Base-by-base conservation (phyloP, 2,797 vertebrate species). In the Siniperca scherzeri region DNA sequence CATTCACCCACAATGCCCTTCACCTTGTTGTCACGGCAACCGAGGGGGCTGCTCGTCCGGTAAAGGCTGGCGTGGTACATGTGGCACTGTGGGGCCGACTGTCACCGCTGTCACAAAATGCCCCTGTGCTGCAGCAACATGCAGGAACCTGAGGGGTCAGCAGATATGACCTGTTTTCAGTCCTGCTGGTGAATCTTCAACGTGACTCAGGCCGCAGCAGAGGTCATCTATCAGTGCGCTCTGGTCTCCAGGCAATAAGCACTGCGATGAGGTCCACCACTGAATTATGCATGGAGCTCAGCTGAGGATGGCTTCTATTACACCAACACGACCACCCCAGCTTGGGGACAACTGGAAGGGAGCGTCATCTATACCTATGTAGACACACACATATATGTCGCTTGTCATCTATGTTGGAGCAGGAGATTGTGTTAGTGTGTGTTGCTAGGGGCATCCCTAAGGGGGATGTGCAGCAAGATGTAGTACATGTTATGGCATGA, bases 241-340 rank as follows among this genome's bases (percentile, higher is more conserved):
- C 56, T 0, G 7, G 85, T 90, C 89, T 89, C 77, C 81, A 69
- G 89, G 89, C 88, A 88, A 89, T 85, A 85, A 88, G 86, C 72
- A n/a, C 48, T 7, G 12, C 59, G 38, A 80, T 87, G 85, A 87
- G 82, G 71, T 78, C 83, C 83, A 13, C 78, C 44, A 3, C 27
- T 94, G 84, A 91, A 94, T 93, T 90, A 94, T 93, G 81, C 87
- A 94, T 93, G 72, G 70, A 13, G 72, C 79, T 62, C 30, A n/a
- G 70, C 56, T n/a, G 13, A 74, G 77, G 69, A 73, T 9, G 60
- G 74, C 81, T 87, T 74, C 81, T 30, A 64, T 92, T 92, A 86
- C 87, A 78, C 70, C 52, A 65, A 75, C 84, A 81, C n/a, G 4
- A 44, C 71, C 77, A 22, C 82, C 77, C 19, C 40, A 55, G 62